Percentiles rank a stretch among this genome's conserved stretches.
Conservation (phyloP, 2,888 invertebrate genomes). For the Conops quadrifasciatus region DNA sequence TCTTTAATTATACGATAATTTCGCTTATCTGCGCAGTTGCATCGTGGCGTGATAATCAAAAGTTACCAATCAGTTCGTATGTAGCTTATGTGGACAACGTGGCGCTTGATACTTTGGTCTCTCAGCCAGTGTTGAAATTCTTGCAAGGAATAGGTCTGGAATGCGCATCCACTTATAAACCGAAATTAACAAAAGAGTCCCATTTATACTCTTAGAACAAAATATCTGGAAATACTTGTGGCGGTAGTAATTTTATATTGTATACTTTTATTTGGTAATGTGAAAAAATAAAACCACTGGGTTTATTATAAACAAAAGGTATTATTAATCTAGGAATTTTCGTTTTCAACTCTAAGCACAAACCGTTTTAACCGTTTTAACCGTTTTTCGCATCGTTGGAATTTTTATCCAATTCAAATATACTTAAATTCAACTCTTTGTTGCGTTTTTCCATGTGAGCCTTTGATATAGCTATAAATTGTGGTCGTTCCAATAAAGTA, state of each 20-base stretch:
- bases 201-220: constrained; percentile 57
- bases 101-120: constrained; percentile 56
- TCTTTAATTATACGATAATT: neutral
- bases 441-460: constrained; percentile 79
- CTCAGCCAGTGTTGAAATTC: constrained; percentile 58
- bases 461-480: constrained; percentile 77
- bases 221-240: neutral
- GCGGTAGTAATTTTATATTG: neutral
- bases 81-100: constrained; percentile 60
- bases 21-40: constrained; percentile 50
- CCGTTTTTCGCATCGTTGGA: constrained; percentile 38
- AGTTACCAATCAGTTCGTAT: constrained; percentile 52
- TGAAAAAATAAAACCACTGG: neutral
- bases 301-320: neutral
- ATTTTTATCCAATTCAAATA: constrained; percentile 55
- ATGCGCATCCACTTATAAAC: constrained; percentile 53
- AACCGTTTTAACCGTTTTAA: neutral
- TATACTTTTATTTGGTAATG: neutral
- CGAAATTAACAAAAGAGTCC: constrained; percentile 55
- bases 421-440: constrained; percentile 68
- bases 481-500: constrained; percentile 75
- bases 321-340: neutral
- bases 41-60: constrained; percentile 55
- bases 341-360: neutral
- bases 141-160: constrained; percentile 51